Percentiles rank a stretch among this genome's conserved stretches.
Evolutionary conservation across 2,888 invertebrate genomes (phyloP).

Genomic region (Philhelius pedissequus): DNA sequence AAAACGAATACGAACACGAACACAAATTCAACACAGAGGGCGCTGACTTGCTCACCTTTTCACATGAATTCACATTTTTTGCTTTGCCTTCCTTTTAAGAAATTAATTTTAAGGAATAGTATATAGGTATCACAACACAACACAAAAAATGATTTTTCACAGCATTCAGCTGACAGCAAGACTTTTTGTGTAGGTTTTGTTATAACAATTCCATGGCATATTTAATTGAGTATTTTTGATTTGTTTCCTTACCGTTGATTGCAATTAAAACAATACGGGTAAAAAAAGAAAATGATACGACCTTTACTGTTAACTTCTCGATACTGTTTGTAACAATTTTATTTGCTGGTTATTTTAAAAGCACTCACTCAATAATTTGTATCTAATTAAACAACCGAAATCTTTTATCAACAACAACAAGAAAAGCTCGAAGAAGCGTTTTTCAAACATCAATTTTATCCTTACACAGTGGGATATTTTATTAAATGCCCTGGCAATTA

Average conservation of each 20-base stretch:
- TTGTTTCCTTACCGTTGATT: conserved; percentile 12
- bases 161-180: conserved; percentile 7
- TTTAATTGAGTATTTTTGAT: conserved; percentile 1
- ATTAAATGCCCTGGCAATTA: background rate
- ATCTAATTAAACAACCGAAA: conserved; percentile 21
- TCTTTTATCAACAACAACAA: conserved; percentile 37
- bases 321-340: background rate
- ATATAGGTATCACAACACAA: background rate
- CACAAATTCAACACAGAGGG: conserved; percentile 6
- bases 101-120: background rate
- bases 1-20: background rate
- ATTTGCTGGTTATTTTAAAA: background rate
- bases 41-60: conserved; percentile 25
- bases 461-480: background rate
- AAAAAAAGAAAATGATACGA: conserved; percentile 9
- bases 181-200: background rate
- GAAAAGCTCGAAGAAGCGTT: conserved; percentile 1
- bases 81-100: background rate
- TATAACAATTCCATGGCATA: conserved; percentile 16
- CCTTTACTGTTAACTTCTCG: conserved; percentile 12
- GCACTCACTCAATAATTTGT: conserved; percentile 10
- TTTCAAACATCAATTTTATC: background rate
- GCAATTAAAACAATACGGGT: background rate
- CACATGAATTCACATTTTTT: conserved; percentile 14
- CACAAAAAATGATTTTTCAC: conserved; percentile 14